Conservation (phyloP, 2,113 vertebrate genomes). For the Formicarius rufipectus region DNA sequence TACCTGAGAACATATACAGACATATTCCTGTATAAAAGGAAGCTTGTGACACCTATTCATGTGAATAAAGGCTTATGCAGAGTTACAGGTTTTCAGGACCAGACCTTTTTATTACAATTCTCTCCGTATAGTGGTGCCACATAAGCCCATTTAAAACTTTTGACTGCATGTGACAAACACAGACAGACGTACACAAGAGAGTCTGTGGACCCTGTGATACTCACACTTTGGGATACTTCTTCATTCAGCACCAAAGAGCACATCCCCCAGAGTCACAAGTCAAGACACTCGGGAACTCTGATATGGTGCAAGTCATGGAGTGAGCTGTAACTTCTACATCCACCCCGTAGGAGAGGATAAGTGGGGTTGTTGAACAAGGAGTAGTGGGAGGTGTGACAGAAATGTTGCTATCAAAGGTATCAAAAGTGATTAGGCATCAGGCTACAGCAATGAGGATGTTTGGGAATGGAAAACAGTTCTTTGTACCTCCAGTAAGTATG, state of each 20-base stretch:
- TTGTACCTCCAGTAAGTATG: neutral
- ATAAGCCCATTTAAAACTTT: neutral
- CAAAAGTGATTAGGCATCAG: neutral
- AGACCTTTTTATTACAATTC: neutral
- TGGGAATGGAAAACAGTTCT: neutral
- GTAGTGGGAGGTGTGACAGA: neutral
- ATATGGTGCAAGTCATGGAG: neutral
- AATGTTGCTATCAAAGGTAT: fast-evolving
- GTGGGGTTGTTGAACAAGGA: neutral
- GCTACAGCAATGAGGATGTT: neutral
- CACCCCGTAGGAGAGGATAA: neutral
- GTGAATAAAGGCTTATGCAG: neutral
- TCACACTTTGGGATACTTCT: neutral
- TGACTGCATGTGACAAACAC: neutral
- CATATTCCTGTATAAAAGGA: neutral
- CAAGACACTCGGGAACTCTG: neutral
- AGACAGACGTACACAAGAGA: neutral
- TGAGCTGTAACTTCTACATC: neutral
- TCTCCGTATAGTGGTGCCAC: fast-evolving
- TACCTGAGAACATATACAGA: neutral
- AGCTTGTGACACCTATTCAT: neutral
- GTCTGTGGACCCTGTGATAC: neutral
- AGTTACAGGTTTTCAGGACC: neutral
- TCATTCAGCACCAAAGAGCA: neutral
- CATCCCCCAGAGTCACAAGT: neutral